Evolutionary conservation across 1,140 invertebrate genomes (phyloP).

Genomic region (Tyrophagus putrescentiae): DNA sequence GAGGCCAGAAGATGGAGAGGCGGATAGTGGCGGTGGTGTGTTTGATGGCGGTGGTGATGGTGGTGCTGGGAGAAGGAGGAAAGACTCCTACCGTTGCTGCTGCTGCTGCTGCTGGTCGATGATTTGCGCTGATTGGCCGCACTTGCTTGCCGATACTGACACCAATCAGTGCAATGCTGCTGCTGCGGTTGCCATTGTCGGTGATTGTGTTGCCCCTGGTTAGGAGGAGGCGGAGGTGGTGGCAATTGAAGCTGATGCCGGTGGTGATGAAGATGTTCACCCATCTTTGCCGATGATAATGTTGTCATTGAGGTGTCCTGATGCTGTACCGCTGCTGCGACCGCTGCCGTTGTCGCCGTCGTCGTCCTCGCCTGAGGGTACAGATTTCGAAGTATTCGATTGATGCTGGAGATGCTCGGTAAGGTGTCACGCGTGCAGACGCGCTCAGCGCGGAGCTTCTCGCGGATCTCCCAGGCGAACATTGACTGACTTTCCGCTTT

Average conservation of each 20-base stretch:
- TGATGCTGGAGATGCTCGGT: constrained; percentile 76
- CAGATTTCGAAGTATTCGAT: constrained; percentile 60
- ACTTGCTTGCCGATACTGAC: background rate
- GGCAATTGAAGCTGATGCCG: background rate
- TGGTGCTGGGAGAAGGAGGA: background rate
- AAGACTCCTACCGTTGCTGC: background rate
- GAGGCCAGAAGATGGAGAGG: too few species aligned
- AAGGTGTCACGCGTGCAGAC: constrained; percentile 88
- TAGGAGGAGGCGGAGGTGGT: too few species aligned
- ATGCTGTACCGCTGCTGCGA: background rate
- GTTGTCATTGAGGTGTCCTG: too few species aligned
- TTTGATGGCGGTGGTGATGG: background rate
- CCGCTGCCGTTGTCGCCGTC: too few species aligned
- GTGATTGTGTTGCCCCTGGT: too few species aligned
- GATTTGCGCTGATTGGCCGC: background rate
- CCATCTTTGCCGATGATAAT: too few species aligned
- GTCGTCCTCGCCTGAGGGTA: background rate
- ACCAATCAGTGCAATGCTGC: constrained; percentile 6
- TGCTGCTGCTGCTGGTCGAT: background rate
- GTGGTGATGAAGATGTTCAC: background rate
- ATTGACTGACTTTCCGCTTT: constrained; percentile 90
- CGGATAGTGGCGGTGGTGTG: background rate
- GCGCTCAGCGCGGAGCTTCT: constrained; percentile 66
- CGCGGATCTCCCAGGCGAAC: constrained; percentile 86
- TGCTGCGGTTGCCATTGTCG: too few species aligned